phyloP scores from a whole-genome alignment of 2,113 vertebrate genomes.

The Zingel zingel region DNA sequence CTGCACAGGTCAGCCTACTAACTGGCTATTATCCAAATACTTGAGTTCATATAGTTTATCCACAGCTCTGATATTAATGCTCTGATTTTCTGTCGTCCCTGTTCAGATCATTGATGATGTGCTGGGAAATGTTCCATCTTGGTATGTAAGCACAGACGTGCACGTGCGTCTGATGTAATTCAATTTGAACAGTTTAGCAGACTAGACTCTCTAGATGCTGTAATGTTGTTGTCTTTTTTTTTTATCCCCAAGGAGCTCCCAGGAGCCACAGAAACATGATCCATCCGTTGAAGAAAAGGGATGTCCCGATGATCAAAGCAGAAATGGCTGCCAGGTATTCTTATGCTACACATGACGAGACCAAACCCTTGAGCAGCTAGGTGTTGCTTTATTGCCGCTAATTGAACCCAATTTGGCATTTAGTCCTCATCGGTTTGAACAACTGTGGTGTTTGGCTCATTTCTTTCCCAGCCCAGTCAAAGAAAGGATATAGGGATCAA shows the following conservation, averaged over 20 bases:
- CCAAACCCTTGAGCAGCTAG: not conserved
- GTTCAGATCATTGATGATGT: slow-evolving; percentile 38
- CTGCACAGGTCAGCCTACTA: slow-evolving; percentile 55
- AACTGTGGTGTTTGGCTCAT: not conserved
- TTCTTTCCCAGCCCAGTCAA: not conserved
- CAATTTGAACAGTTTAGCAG: not conserved
- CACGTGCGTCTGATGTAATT: not conserved
- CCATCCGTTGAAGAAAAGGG: not conserved
- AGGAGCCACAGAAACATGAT: not conserved
- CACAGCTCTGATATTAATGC: not conserved
- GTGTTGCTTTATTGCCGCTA: not conserved
- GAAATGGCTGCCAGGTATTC: slow-evolving; percentile 32
- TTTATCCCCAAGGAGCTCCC: slow-evolving; percentile 17
- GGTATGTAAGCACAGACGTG: slow-evolving; percentile 36
- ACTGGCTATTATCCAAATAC: not conserved
- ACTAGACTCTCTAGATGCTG: not conserved
- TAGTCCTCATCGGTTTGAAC: not conserved
- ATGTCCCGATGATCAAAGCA: not conserved
- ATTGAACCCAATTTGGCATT: not conserved
- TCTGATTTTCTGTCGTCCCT: not conserved
- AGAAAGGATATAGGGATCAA: not conserved
- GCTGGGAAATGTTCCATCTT: not conserved
- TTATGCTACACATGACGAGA: not conserved
- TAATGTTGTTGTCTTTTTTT: not conserved
- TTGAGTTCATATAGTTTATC: not conserved